These are phyloP conservation scores for Ceratina japonica DNA, from an alignment of 1,140 invertebrate genomes.

Conservation along the genomic window DNA sequence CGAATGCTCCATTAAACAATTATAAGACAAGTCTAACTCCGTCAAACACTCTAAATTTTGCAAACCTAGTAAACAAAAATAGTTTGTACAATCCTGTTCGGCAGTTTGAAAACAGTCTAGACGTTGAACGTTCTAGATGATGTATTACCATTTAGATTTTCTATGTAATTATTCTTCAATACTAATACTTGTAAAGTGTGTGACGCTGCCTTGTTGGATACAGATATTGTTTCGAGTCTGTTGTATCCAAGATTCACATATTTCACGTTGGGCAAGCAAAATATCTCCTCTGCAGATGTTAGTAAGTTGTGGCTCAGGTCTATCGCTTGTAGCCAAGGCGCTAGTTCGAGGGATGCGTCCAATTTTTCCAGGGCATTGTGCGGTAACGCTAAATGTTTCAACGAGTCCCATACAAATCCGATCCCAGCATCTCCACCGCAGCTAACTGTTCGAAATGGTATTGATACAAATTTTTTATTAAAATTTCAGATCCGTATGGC, in stretches of 20 bases:
- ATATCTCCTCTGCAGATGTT: slow-evolving; percentile 73
- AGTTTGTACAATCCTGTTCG: not conserved
- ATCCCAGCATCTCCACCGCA: slow-evolving; percentile 82
- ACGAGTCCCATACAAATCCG: slow-evolving; percentile 82
- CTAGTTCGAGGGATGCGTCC: slow-evolving; percentile 81
- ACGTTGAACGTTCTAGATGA: not conserved
- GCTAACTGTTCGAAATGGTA: slow-evolving; percentile 67
- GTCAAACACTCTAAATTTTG: slow-evolving; percentile 79
- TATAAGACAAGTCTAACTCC: slow-evolving; percentile 83
- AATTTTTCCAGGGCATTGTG: slow-evolving; percentile 81
- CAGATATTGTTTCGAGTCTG: slow-evolving; percentile 81
- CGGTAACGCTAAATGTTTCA: slow-evolving; percentile 80
- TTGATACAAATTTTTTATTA: not conserved
- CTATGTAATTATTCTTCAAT: slow-evolving; percentile 81
- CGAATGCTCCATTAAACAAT: slow-evolving; percentile 83
- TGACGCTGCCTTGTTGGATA: slow-evolving; percentile 78
- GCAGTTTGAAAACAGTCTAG: not conserved
- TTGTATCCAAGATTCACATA: slow-evolving; percentile 83
- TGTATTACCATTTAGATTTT: slow-evolving; percentile 74
- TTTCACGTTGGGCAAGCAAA: slow-evolving; percentile 81
- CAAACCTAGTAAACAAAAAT: slow-evolving; percentile 67
- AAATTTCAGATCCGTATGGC: no score
- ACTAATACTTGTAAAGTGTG: slow-evolving; percentile 79
- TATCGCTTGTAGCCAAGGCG: slow-evolving; percentile 81
- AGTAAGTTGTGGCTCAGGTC: slow-evolving; percentile 83